Evolutionary conservation across 2,797 vertebrate genomes (phyloP).

Genomic region (Sorex maritimensis): DNA sequence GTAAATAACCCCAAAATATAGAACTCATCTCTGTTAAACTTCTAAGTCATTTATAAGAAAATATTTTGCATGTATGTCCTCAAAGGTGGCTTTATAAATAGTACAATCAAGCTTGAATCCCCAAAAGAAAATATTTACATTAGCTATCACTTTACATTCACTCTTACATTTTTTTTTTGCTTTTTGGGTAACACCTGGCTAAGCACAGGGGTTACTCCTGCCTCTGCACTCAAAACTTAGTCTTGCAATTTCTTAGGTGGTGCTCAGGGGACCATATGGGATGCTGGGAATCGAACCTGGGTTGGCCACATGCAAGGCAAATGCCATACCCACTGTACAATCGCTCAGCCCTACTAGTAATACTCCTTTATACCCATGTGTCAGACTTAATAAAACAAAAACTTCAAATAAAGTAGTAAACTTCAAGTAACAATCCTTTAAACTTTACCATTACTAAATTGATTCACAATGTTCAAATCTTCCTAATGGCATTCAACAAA

Average conservation of each 20-base stretch:
- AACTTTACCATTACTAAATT: conserved; percentile 68
- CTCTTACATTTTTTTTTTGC: background rate
- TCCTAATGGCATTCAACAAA: conserved; percentile 53
- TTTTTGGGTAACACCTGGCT: too few species aligned
- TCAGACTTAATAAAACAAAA: conserved; percentile 52
- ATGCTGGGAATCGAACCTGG: too few species aligned
- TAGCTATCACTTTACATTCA: background rate
- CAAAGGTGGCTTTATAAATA: conserved; percentile 44
- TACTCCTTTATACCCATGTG: conserved; percentile 35
- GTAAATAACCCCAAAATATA: background rate
- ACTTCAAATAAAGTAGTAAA: conserved; percentile 32
- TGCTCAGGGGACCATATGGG: too few species aligned
- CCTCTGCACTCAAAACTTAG: too few species aligned
- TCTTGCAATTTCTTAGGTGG: too few species aligned
- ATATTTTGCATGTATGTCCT: background rate
- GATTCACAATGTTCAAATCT: conserved; percentile 60
- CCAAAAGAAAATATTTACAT: background rate
- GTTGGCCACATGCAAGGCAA: too few species aligned
- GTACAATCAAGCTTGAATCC: background rate
- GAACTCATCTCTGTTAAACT: background rate
- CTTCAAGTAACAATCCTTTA: conserved; percentile 33
- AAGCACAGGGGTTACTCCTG: too few species aligned
- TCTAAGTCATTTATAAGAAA: background rate
- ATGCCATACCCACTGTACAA: too few species aligned
- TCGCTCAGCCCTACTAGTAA: background rate